Conservation (phyloP, 2,888 invertebrate genomes). For the Dasypogon diadema region DNA sequence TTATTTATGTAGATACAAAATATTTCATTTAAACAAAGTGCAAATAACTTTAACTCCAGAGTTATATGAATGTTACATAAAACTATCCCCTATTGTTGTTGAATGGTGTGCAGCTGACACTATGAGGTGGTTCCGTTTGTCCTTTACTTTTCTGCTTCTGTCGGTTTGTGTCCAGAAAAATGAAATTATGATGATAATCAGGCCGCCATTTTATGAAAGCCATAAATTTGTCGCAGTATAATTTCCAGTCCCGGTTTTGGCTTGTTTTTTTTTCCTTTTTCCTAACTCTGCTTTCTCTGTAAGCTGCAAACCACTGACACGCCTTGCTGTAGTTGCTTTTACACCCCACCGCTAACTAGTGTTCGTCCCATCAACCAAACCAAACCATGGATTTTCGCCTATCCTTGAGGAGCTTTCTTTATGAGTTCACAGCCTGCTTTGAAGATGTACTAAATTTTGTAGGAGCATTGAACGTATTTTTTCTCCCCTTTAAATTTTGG, state of each 20-base stretch:
- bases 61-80: too few relatives aligned
- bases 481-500: constrained; percentile 7
- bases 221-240: constrained; percentile 50
- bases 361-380: background rate
- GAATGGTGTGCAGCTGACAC: too few relatives aligned
- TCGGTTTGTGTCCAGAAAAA: constrained; percentile 44
- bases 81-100: too few relatives aligned
- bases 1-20: too few relatives aligned
- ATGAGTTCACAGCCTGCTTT: constrained; percentile 24
- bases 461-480: background rate
- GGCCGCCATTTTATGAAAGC: constrained; percentile 46
- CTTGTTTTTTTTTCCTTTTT: constrained; percentile 46
- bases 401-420: constrained; percentile 27
- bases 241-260: constrained; percentile 45
- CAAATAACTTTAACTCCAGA: too few relatives aligned
- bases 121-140: too few relatives aligned
- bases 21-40: too few relatives aligned
- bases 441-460: constrained; percentile 12
- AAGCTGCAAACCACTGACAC: constrained; percentile 20
- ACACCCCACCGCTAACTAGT: background rate
- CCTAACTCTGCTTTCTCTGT: background rate
- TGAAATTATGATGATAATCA: constrained; percentile 48
- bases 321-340: constrained; percentile 23
- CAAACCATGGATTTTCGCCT: constrained; percentile 27
- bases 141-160: constrained; percentile 28